Conservation (phyloP, 2,113 vertebrate genomes). For the Capreolus pygargus region DNA sequence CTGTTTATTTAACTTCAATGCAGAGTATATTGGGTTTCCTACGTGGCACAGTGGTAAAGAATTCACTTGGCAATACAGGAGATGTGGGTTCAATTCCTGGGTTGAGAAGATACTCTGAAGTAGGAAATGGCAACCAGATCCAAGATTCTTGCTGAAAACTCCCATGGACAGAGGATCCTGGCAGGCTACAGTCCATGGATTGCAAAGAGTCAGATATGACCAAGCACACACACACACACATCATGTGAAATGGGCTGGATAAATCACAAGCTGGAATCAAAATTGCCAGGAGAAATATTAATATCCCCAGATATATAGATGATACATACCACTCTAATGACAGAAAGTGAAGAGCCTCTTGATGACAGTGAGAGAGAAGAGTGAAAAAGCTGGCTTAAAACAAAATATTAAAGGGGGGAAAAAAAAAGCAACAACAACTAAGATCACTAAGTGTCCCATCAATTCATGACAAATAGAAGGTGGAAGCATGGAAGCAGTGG, state of each 20-base stretch:
- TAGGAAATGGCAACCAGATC: neutral
- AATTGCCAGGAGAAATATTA: neutral
- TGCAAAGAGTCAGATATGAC: neutral
- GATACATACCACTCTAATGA: neutral
- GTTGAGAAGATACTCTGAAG: neutral
- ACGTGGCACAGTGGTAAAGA: neutral
- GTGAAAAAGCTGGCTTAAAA: neutral
- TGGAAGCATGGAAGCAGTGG: neutral
- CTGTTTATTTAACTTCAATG: neutral
- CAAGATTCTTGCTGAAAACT: neutral
- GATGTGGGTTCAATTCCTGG: neutral
- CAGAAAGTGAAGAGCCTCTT: neutral
- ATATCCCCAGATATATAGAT: neutral
- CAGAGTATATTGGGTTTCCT: neutral
- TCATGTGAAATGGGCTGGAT: neutral
- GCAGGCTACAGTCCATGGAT: neutral
- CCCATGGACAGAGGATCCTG: neutral
- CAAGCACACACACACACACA: neutral
- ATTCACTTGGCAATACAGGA: neutral
- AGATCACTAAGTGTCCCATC: neutral
- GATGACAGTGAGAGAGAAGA: neutral
- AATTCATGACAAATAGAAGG: neutral
- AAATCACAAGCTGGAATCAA: neutral
- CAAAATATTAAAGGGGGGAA: neutral
- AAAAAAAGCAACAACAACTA: neutral